phyloP scores from a whole-genome alignment of 2,888 invertebrate species.

The Serripes groenlandicus region DNA sequence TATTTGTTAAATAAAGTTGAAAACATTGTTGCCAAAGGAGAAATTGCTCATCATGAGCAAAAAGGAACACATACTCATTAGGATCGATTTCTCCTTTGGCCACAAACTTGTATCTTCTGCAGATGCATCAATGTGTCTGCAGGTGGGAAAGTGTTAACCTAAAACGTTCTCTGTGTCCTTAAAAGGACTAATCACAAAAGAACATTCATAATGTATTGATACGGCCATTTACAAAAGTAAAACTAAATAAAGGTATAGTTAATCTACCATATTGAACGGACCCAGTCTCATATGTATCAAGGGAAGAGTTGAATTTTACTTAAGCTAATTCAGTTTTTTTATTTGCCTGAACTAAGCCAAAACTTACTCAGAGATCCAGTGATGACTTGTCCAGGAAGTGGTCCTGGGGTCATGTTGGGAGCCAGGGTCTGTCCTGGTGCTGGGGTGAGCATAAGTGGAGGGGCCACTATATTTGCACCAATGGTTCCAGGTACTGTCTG shows the following conservation, averaged over 20 bases:
- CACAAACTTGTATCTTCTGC: too few species aligned
- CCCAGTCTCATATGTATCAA: neutral
- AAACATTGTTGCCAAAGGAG: neutral
- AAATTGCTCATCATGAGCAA: neutral
- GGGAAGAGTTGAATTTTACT: neutral
- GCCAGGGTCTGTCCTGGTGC: slow-evolving; percentile 61
- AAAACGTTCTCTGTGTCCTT: too few species aligned
- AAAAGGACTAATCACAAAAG: too few species aligned
- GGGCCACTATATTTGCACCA: slow-evolving; percentile 74
- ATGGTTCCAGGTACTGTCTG: slow-evolving; percentile 74
- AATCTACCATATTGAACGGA: too few species aligned
- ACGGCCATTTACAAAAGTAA: too few species aligned
- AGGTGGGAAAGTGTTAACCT: too few species aligned
- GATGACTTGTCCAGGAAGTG: slow-evolving; percentile 37
- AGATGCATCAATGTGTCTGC: too few species aligned
- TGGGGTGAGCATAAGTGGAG: slow-evolving; percentile 55
- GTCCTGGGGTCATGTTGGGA: slow-evolving; percentile 57
- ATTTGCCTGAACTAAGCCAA: too few species aligned
- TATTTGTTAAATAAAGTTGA: too few species aligned
- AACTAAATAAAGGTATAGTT: too few species aligned
- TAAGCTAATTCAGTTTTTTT: neutral
- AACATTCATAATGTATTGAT: too few species aligned
- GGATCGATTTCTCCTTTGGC: neutral
- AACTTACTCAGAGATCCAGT: slow-evolving; percentile 59
- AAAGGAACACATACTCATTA: neutral